Evolutionary conservation across 2,888 invertebrate genomes (phyloP).

Genomic region (Troides aeacus): DNA sequence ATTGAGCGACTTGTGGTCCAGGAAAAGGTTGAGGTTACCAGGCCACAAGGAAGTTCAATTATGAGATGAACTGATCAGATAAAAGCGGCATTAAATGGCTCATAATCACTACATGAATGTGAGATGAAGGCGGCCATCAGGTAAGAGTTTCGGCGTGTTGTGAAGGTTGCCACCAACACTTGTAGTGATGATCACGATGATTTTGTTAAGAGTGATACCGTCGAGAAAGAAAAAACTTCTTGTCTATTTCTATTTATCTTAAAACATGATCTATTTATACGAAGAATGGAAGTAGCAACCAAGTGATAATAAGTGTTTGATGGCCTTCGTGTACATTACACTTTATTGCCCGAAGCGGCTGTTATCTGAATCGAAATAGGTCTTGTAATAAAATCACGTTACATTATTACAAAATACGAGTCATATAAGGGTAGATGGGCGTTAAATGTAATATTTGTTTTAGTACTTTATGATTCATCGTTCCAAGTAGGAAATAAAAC

Average conservation of each 20-base stretch:
- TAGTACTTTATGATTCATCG: background rate
- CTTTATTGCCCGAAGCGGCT: constrained; percentile 12
- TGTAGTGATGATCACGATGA: no score
- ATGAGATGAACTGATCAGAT: no score
- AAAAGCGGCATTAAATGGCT: no score
- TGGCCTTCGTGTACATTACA: background rate
- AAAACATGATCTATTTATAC: background rate
- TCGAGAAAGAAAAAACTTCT: no score
- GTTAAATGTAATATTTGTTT: background rate
- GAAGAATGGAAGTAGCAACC: background rate
- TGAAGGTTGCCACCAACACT: no score
- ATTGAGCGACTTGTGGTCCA: no score
- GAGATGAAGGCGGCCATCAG: no score
- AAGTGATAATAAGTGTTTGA: constrained; percentile 1
- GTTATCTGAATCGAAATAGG: constrained; percentile 4
- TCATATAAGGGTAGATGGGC: background rate
- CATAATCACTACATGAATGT: no score
- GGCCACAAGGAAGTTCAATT: no score
- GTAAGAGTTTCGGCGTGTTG: no score
- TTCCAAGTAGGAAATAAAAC: background rate
- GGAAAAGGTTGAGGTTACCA: no score
- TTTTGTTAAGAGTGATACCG: no score
- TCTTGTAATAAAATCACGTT: constrained; percentile 4
- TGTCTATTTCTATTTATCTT: background rate
- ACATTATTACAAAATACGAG: background rate